A percentile compares a stretch with the other conserved stretches of the same genome.
Conservation (phyloP, 2,113 vertebrate species). For the Riparia riparia region DNA sequence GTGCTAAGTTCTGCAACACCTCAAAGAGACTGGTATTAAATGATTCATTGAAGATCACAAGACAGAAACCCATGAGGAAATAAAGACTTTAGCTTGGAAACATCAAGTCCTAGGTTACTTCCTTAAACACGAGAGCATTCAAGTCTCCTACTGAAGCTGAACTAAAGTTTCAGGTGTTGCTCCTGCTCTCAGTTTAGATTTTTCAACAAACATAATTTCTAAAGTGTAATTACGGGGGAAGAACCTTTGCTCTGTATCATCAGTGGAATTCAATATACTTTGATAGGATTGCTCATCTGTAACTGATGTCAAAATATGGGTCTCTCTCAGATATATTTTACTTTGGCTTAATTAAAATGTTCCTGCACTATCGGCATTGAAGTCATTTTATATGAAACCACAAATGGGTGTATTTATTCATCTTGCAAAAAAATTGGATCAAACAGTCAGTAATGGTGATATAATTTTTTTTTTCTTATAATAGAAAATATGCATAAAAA, state of each 20-base stretch:
- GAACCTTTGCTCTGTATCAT: slow-evolving; percentile 7
- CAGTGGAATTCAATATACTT: slow-evolving; percentile 31
- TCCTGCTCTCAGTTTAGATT: not conserved
- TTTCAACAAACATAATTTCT: slow-evolving; percentile 44
- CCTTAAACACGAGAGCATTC: not conserved
- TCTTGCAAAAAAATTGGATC: not conserved
- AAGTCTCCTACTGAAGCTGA: not conserved
- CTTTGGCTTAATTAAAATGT: slow-evolving; percentile 39
- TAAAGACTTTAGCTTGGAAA: not conserved
- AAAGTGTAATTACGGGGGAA: slow-evolving; percentile 23
- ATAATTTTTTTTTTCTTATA: not conserved
- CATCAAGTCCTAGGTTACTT: not conserved
- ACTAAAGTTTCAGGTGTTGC: not conserved
- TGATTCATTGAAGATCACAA: slow-evolving; percentile 6
- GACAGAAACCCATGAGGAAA: not conserved
- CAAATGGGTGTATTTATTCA: not conserved
- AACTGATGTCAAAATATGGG: slow-evolving; percentile 20
- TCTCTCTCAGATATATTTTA: slow-evolving; percentile 13
- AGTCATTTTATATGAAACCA: not conserved
- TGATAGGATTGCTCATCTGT: slow-evolving; percentile 34
- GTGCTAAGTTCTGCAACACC: slow-evolving; percentile 4
- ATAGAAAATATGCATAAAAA: not conserved
- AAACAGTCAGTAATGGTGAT: not conserved
- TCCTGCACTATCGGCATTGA: not conserved
- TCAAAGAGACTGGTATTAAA: not conserved